Evolutionary conservation across 2,888 invertebrate species (phyloP).

Genomic region (Buathra laborator): DNA sequence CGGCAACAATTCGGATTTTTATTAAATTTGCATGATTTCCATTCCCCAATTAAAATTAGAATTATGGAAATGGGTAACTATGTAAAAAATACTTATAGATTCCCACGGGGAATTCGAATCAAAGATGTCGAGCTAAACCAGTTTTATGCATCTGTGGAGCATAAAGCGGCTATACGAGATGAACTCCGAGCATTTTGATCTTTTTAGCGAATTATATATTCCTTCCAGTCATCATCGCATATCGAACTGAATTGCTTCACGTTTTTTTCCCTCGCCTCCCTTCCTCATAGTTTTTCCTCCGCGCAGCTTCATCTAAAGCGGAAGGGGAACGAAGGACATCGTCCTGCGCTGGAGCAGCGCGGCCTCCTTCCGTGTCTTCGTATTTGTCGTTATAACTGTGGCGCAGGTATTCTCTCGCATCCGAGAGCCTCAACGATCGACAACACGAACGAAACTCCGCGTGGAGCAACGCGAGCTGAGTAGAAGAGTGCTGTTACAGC

Average conservation of each 20-base stretch:
- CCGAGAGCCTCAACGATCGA: neutral
- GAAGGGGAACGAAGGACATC: slow-evolving; percentile 5
- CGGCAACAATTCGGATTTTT: too few species aligned
- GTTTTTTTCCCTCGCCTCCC: neutral
- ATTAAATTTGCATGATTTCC: neutral
- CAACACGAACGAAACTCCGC: slow-evolving; percentile 30
- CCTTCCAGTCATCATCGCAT: neutral
- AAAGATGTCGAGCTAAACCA: neutral
- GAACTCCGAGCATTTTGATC: neutral
- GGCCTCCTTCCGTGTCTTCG: slow-evolving; percentile 7
- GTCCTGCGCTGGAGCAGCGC: slow-evolving; percentile 1
- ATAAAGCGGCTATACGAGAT: neutral
- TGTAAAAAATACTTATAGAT: neutral
- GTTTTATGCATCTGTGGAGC: neutral
- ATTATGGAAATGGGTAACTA: neutral
- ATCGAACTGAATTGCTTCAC: neutral
- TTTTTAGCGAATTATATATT: neutral
- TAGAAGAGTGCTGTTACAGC: slow-evolving; percentile 79
- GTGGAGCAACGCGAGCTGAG: slow-evolving; percentile 15
- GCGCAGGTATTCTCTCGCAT: slow-evolving; percentile 23
- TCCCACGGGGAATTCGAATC: neutral
- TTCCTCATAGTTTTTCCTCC: neutral
- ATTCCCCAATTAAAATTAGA: neutral
- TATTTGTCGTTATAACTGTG: slow-evolving; percentile 50
- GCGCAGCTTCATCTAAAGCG: neutral